Conservation (phyloP, 2,888 invertebrate species). For the Cremastinae sp. region DNA sequence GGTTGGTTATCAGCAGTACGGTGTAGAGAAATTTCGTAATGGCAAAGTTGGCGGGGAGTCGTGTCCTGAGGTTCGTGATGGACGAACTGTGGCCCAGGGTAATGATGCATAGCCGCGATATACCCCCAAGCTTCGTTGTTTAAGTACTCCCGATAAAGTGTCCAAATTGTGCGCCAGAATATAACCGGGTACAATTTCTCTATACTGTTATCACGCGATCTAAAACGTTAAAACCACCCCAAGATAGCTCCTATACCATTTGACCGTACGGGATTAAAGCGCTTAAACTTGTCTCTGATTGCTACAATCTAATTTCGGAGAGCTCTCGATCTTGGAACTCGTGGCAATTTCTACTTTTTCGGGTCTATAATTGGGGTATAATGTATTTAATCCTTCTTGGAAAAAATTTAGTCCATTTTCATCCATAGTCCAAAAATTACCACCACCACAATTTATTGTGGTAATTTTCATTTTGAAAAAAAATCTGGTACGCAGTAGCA, state of each 20-base stretch:
- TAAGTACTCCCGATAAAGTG: constrained; percentile 31
- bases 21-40: constrained; percentile 26
- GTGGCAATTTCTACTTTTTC: too few species aligned
- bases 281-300: too few species aligned
- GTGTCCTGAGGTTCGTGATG: constrained; percentile 23
- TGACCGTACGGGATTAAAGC: not conserved
- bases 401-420: too few species aligned
- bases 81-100: constrained; percentile 24
- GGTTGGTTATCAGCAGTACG: constrained; percentile 33
- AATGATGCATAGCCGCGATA: constrained; percentile 25
- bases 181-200: constrained; percentile 23
- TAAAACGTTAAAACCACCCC: not conserved
- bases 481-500: too few species aligned
- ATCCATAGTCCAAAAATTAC: too few species aligned
- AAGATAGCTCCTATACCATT: constrained; percentile 6
- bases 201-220: constrained; percentile 22
- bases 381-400: too few species aligned
- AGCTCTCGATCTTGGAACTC: too few species aligned
- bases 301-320: too few species aligned
- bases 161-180: constrained; percentile 7
- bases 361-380: too few species aligned
- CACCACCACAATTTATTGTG: too few species aligned
- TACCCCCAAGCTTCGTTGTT: constrained; percentile 15
- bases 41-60: constrained; percentile 31
- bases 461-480: too few species aligned